Percentiles rank a stretch among this genome's conserved stretches.
phyloP scores from a whole-genome alignment of 2,888 invertebrate genomes.

The Rhaphigaster nebulosa region DNA sequence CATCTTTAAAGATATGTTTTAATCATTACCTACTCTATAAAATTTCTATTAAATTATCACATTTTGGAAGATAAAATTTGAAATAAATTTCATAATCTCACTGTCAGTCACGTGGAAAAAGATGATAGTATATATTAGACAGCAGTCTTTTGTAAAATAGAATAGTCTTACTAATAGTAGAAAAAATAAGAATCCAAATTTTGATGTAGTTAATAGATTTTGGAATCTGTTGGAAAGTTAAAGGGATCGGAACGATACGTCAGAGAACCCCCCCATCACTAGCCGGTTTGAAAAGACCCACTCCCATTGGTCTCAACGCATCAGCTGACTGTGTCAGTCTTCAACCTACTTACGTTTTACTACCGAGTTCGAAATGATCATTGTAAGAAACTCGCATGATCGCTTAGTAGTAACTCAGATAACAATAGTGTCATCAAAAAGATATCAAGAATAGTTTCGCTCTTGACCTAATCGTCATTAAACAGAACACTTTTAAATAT shows the following conservation, averaged over 20 bases:
- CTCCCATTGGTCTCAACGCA: neutral
- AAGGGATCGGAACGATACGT: no score
- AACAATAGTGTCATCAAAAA: constrained; percentile 29
- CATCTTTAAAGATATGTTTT: neutral
- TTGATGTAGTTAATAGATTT: neutral
- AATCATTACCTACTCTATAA: no score
- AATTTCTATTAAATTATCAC: neutral
- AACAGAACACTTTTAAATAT: neutral
- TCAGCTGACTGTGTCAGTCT: constrained; percentile 33
- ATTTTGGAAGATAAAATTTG: neutral
- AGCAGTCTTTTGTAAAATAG: neutral
- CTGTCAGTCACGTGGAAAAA: neutral
- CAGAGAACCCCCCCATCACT: neutral
- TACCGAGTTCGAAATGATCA: constrained; percentile 16
- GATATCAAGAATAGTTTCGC: constrained; percentile 34
- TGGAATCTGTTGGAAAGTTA: neutral
- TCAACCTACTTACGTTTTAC: constrained; percentile 16
- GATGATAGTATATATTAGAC: neutral
- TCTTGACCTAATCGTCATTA: neutral
- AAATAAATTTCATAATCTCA: neutral
- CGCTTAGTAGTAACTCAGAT: neutral
- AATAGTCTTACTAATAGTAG: neutral
- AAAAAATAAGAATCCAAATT: neutral
- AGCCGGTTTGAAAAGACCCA: constrained; percentile 34
- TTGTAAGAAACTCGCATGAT: constrained; percentile 21